Evolutionary conservation across 2,797 vertebrate genomes (phyloP).

Genomic region (Caiman crocodilus): DNA sequence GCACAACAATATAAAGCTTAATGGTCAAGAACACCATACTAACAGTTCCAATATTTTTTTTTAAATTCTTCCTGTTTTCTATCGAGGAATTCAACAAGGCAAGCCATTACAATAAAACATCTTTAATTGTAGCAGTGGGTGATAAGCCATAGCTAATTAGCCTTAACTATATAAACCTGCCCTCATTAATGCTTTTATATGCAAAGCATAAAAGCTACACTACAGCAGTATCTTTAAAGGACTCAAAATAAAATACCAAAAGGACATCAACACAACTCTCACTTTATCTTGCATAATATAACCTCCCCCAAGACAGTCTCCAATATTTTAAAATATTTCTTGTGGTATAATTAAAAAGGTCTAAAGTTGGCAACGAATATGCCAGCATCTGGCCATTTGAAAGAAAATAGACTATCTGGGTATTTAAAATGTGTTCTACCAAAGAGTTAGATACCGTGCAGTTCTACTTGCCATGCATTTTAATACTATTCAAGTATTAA

Average conservation of each 20-base stretch:
- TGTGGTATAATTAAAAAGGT: background rate
- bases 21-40: slow-evolving; percentile 39
- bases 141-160: slow-evolving; percentile 25
- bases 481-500: background rate
- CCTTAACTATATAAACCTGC: background rate
- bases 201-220: background rate
- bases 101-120: slow-evolving; percentile 26
- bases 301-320: background rate
- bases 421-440: background rate
- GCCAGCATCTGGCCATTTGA: background rate
- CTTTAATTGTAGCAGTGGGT: slow-evolving; percentile 21
- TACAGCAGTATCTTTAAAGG: background rate
- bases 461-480: background rate
- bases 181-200: background rate
- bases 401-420: background rate
- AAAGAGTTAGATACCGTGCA: background rate
- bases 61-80: background rate
- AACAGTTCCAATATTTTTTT: background rate
- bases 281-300: background rate
- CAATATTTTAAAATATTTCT: background rate
- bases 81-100: background rate
- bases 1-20: slow-evolving; percentile 24
- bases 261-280: fast-evolving
- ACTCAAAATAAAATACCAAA: background rate
- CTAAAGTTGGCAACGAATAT: background rate